Percentiles rank a stretch among this genome's conserved stretches.
Conservation (phyloP, 2,888 invertebrate genomes). For the Drosophila nigricruria region DNA sequence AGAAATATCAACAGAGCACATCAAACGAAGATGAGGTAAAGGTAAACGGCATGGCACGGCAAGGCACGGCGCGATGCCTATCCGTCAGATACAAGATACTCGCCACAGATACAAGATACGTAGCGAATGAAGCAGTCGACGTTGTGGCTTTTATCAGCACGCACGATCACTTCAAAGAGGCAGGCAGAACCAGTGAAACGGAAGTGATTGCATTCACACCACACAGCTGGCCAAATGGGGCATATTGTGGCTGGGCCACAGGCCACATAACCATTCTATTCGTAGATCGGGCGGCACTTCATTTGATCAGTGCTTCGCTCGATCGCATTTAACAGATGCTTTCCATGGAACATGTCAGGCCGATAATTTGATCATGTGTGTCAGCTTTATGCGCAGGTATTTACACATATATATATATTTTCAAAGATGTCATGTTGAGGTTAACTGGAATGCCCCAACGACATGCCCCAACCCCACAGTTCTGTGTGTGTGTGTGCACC, state of each 20-base stretch:
- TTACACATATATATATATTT: slow-evolving; percentile 21
- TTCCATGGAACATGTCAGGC: slow-evolving; percentile 49
- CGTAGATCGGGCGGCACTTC: slow-evolving; percentile 43
- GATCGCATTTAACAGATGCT: slow-evolving; percentile 60
- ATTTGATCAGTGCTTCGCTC: slow-evolving; percentile 58
- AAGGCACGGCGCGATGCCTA: slow-evolving; percentile 63
- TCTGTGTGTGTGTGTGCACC: slow-evolving; percentile 10
- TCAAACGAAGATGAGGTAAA: slow-evolving; percentile 63
- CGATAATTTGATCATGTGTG: slow-evolving; percentile 72
- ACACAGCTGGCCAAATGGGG: slow-evolving; percentile 46
- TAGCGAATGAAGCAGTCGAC: slow-evolving; percentile 36
- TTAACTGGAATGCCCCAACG: slow-evolving; percentile 64
- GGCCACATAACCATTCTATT: slow-evolving; percentile 16
- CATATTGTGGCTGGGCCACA: slow-evolving; percentile 46
- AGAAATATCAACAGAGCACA: slow-evolving; percentile 74
- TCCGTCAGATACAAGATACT: slow-evolving; percentile 70
- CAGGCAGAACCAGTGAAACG: slow-evolving; percentile 65
- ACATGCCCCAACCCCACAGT: slow-evolving; percentile 1
- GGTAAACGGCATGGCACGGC: slow-evolving; percentile 64
- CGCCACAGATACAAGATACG: slow-evolving; percentile 58
- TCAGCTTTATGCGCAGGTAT: slow-evolving; percentile 53
- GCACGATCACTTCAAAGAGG: slow-evolving; percentile 79
- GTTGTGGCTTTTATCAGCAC: slow-evolving; percentile 73
- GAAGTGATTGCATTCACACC: slow-evolving; percentile 79
- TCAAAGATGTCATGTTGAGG: slow-evolving; percentile 57